These are phyloP conservation scores for Brachionus asplanchnoidis DNA, from an alignment of 1,140 invertebrate genomes.

Conservation along the genomic window DNA sequence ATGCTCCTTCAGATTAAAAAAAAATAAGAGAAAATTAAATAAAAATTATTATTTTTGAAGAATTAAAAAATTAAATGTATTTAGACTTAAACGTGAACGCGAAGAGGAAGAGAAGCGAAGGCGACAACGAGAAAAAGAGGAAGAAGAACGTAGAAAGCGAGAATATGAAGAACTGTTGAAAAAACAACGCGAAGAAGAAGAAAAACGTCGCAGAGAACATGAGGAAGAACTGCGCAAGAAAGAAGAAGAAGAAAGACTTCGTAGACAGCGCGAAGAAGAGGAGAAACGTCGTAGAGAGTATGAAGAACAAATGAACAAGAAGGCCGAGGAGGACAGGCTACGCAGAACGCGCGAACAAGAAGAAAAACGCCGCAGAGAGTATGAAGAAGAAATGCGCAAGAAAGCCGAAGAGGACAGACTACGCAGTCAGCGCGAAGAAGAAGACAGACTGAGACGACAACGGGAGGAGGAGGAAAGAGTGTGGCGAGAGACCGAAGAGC, in stretches of 20 bases:
- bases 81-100: background rate
- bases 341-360: background rate
- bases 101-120: conserved; percentile 25
- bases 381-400: too few species aligned
- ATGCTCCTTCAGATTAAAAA: too few species aligned
- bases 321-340: conserved; percentile 43
- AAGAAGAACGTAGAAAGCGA: background rate
- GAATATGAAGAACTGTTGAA: conserved; percentile 8
- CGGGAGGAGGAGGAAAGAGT: background rate
- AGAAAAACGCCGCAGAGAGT: too few species aligned
- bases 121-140: background rate
- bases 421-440: conserved; percentile 20
- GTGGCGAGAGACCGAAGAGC: background rate
- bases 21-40: too few species aligned
- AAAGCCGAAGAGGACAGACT: too few species aligned
- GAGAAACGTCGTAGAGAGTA: conserved; percentile 39
- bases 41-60: too few species aligned
- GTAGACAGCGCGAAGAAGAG: conserved; percentile 39
- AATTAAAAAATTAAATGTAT: background rate
- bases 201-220: conserved; percentile 40
- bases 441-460: background rate
- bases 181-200: conserved; percentile 21
- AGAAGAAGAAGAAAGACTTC: conserved; percentile 43
- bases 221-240: conserved; percentile 45
- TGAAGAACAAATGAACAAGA: conserved; percentile 45